A percentile compares a stretch with the other conserved stretches of the same genome.
Evolutionary conservation across 2,797 vertebrate species (phyloP).

Genomic region (Gadopsis marmoratus): DNA sequence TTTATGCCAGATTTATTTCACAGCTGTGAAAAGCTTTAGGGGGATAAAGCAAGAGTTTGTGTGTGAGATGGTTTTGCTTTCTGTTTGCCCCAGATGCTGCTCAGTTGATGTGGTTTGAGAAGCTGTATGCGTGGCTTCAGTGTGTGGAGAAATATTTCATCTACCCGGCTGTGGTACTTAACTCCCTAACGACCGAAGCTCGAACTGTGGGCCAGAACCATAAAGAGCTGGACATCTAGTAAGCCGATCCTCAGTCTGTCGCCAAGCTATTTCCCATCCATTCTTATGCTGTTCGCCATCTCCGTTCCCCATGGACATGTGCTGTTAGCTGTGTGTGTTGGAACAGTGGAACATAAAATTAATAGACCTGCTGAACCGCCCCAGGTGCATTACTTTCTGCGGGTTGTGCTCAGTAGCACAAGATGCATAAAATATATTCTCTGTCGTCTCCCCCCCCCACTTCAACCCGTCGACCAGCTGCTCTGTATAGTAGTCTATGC

Average conservation of each 20-base stretch:
- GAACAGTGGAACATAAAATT: conserved; percentile 22
- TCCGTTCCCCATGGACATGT: conserved; percentile 15
- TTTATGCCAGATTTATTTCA: conserved; percentile 21
- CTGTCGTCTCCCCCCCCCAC: background rate
- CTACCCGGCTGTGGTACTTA: conserved; percentile 93
- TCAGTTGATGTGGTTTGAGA: conserved; percentile 96
- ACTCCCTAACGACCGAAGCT: conserved; percentile 91
- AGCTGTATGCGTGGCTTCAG: conserved; percentile 92
- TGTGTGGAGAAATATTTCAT: conserved; percentile 93
- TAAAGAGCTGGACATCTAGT: conserved; percentile 92
- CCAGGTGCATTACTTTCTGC: conserved; percentile 10
- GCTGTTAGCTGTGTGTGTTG: conserved; percentile 30
- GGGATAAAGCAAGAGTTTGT: background rate
- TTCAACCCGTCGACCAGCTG: background rate
- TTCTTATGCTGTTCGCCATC: background rate
- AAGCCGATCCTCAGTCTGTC: conserved; percentile 63
- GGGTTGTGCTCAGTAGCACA: conserved; percentile 1
- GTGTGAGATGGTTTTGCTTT: conserved; percentile 2
- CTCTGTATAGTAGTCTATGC: background rate
- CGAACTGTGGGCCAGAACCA: conserved; percentile 86
- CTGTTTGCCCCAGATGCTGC: conserved; percentile 86
- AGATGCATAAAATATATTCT: conserved; percentile 5
- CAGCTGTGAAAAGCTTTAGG: background rate
- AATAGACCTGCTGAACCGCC: conserved; percentile 5
- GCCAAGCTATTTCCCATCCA: conserved; percentile 1